Evolutionary conservation across 2,113 vertebrate genomes (phyloP).

Genomic region (Nothocercus nigrocapillus): DNA sequence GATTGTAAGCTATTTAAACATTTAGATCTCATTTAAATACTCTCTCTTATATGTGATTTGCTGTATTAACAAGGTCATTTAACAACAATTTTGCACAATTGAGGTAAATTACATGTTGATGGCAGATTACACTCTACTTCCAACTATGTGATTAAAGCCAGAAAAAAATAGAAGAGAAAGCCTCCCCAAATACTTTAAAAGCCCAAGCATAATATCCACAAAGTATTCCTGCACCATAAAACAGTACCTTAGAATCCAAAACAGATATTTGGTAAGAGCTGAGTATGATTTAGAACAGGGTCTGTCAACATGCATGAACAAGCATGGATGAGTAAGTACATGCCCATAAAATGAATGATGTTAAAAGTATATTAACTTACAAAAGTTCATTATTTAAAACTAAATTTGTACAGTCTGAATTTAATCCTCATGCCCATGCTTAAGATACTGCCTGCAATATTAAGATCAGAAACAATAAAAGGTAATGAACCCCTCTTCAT

Average conservation of each 20-base stretch:
- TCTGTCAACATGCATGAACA: neutral
- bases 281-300: neutral
- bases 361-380: neutral
- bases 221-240: neutral
- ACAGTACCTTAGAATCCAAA: neutral
- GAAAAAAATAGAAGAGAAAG: neutral
- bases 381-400: neutral
- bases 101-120: conserved; percentile 5
- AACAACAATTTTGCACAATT: conserved; percentile 31
- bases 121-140: neutral
- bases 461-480: neutral
- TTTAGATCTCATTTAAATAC: conserved; percentile 61
- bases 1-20: conserved; percentile 63
- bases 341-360: neutral
- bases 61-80: conserved; percentile 34
- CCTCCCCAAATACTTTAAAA: neutral
- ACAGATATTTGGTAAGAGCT: neutral
- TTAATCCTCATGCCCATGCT: neutral
- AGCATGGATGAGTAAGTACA: neutral
- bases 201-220: neutral
- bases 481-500: neutral
- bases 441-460: neutral
- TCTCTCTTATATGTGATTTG: conserved; percentile 29
- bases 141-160: neutral
- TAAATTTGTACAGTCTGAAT: neutral